These are phyloP conservation scores for Gadopsis bispinosus DNA, from an alignment of 2,797 vertebrate species.

Conservation along the genomic window DNA sequence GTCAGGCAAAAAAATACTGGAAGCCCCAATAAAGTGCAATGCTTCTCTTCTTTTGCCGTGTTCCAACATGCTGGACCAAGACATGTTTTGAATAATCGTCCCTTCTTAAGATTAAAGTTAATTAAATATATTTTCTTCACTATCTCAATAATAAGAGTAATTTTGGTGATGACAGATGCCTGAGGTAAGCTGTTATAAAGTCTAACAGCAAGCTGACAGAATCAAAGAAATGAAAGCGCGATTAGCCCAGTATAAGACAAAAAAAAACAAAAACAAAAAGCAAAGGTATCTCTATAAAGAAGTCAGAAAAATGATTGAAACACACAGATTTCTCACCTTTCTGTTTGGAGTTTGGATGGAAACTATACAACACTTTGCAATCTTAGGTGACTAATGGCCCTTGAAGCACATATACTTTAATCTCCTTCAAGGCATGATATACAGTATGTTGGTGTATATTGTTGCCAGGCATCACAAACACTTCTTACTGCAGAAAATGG, in stretches of 20 bases:
- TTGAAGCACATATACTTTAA: conserved; percentile 19
- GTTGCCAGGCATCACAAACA: conserved; percentile 55
- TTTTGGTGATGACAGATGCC: conserved; percentile 8
- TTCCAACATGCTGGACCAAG: conserved; percentile 29
- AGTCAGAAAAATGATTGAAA: conserved; percentile 4
- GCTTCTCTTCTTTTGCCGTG: conserved; percentile 24
- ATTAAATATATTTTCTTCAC: conserved; percentile 16
- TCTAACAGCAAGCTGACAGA: background rate
- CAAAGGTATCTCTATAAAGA: background rate
- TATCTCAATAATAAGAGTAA: background rate
- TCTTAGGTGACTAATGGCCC: conserved; percentile 25
- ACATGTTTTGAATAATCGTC: background rate
- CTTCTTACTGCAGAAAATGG: conserved; percentile 35
- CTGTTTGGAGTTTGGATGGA: conserved; percentile 3
- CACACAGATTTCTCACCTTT: conserved; percentile 2
- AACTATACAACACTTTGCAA: conserved; percentile 6
- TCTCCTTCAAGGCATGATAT: conserved; percentile 26
- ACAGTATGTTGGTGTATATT: conserved; percentile 26
- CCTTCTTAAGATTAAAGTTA: conserved; percentile 1
- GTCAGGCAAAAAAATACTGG: conserved; percentile 39
- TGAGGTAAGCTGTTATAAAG: background rate
- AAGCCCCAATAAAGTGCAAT: conserved; percentile 45
- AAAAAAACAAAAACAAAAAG: background rate
- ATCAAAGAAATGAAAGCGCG: background rate
- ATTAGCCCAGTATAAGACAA: background rate